Evolutionary conservation across 2,797 vertebrate genomes (phyloP).

Genomic region (Muscicapa striata): DNA sequence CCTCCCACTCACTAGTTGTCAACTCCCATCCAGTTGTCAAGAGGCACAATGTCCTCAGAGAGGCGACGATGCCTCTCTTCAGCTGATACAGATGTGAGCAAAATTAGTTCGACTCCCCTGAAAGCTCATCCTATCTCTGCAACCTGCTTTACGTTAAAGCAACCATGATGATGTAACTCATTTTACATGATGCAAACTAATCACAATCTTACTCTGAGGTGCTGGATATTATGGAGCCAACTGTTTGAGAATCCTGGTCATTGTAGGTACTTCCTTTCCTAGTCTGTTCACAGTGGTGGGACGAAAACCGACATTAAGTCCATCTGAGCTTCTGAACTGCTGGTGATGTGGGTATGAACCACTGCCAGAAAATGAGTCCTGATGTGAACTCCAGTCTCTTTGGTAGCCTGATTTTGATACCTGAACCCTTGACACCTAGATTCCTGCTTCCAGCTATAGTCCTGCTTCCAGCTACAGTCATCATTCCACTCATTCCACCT

Average conservation of each 20-base stretch:
- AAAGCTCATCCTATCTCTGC: background rate
- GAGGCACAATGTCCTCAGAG: background rate
- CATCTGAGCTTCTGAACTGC: background rate
- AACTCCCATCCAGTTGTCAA: background rate
- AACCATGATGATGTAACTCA: background rate
- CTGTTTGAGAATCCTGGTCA: conserved; percentile 12
- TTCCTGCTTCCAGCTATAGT: background rate
- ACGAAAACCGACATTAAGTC: background rate
- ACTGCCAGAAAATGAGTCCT: background rate
- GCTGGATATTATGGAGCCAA: conserved; percentile 20
- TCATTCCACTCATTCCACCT: background rate
- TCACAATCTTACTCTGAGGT: conserved; percentile 50
- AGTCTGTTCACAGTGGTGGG: background rate
- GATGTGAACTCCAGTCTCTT: background rate
- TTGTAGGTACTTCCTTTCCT: conserved; percentile 24
- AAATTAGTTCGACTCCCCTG: background rate
- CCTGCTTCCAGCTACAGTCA: background rate
- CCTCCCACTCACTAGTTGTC: background rate
- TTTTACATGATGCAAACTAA: background rate
- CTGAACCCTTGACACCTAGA: background rate
- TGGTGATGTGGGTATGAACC: background rate
- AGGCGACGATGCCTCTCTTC: background rate
- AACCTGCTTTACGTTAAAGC: background rate
- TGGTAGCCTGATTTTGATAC: conserved; percentile 6
- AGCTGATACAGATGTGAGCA: background rate